phyloP scores from a whole-genome alignment of 2,797 vertebrate species.

The Protonibea diacanthus region DNA sequence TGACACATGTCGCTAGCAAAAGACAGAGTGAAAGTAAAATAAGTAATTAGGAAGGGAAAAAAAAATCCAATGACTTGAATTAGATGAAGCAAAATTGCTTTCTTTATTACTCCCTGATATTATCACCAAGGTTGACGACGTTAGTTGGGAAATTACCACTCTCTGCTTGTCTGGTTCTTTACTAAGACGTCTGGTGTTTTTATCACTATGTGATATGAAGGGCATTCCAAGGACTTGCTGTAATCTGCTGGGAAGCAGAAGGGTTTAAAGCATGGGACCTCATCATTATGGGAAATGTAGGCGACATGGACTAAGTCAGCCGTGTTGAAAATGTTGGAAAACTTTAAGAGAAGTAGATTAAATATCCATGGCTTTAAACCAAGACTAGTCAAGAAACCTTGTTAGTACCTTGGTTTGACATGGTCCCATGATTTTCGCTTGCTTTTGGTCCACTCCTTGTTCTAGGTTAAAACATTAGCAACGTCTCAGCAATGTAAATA shows the following conservation, averaged over 20 bases:
- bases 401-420: not conserved
- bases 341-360: not conserved
- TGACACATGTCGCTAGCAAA: too few species aligned
- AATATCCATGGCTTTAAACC: not conserved
- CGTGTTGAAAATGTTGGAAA: conserved; percentile 12
- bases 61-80: conserved; percentile 9
- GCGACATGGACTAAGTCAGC: not conserved
- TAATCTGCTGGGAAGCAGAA: conserved; percentile 23
- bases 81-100: not conserved
- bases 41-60: not conserved
- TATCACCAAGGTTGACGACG: not conserved
- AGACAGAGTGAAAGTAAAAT: not conserved
- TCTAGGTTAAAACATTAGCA: not conserved
- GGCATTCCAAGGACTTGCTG: conserved; percentile 48
- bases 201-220: conserved; percentile 54
- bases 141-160: conserved; percentile 7
- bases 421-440: not conserved
- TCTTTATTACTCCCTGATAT: conserved; percentile 7
- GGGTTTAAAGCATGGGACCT: conserved; percentile 19
- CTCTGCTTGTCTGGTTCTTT: conserved; percentile 8
- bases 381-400: not conserved
- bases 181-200: conserved; percentile 43
- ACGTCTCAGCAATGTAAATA: conserved; percentile 16
- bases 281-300: conserved; percentile 9
- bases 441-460: not conserved